Percentiles rank a stretch among this genome's conserved stretches.
These are phyloP conservation scores for Hofmannophila pseudospretella DNA, from an alignment of 2,888 invertebrate species.

Conservation along the genomic window DNA sequence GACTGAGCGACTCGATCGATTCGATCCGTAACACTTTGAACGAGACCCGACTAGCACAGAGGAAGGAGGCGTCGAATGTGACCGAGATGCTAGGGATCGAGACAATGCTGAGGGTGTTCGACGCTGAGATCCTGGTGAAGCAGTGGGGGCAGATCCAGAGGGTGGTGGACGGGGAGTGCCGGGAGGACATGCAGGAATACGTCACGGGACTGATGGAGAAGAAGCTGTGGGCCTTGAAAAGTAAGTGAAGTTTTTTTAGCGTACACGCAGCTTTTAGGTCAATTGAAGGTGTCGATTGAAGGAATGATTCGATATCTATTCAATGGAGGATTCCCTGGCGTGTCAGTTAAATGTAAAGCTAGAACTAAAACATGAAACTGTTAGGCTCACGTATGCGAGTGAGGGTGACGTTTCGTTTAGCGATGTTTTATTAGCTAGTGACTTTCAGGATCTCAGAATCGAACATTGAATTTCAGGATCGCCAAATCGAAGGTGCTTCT, in stretches of 20 bases:
- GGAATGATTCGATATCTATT: too few species aligned
- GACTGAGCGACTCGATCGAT: conserved; percentile 54
- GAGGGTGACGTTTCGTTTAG: too few species aligned
- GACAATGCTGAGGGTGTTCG: conserved; percentile 75
- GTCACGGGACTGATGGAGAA: conserved; percentile 76
- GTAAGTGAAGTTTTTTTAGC: conserved; percentile 74
- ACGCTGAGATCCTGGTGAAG: conserved; percentile 72
- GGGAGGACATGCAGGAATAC: conserved; percentile 77
- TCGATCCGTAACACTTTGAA: conserved; percentile 54
- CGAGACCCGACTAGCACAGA: conserved; percentile 46
- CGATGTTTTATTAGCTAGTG: too few species aligned
- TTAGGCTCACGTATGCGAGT: too few species aligned
- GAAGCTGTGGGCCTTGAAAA: conserved; percentile 83
- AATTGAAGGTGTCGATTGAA: too few species aligned
- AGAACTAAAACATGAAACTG: too few species aligned
- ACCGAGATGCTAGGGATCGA: conserved; percentile 58
- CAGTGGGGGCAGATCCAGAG: conserved; percentile 75
- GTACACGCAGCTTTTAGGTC: too few species aligned
- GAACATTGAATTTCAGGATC: too few species aligned
- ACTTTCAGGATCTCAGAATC: too few species aligned
- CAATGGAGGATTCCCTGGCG: too few species aligned
- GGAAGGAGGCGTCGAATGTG: conserved; percentile 23
- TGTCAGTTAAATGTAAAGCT: too few species aligned
- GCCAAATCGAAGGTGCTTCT: too few species aligned
- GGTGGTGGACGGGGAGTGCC: conserved; percentile 70